A percentile compares a stretch with the other conserved stretches of the same genome.
Conservation (phyloP, 2,797 vertebrate genomes). For the Sandelia bainsii region DNA sequence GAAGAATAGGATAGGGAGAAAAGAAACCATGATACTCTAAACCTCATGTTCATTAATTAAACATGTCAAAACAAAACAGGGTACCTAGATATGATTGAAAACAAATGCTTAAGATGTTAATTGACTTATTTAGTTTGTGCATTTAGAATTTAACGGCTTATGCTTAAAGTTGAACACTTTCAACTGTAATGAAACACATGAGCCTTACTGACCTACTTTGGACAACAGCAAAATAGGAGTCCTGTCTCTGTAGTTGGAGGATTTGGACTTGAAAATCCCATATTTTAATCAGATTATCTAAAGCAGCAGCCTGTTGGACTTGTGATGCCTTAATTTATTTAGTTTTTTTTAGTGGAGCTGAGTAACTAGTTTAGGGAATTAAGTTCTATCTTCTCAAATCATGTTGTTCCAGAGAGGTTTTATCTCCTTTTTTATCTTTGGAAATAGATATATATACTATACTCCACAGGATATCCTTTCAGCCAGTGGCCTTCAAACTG, state of each 20-base stretch:
- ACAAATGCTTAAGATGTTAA: background rate
- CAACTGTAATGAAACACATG: background rate
- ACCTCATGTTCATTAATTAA: constrained; percentile 5
- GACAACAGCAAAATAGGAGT: background rate
- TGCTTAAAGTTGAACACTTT: background rate
- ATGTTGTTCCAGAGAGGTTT: too few species aligned
- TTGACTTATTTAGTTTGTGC: background rate
- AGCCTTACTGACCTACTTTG: too few species aligned
- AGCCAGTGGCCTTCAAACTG: too few species aligned
- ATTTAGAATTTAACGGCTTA: background rate
- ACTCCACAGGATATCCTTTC: too few species aligned
- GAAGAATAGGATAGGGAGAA: background rate
- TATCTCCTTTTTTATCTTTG: too few species aligned
- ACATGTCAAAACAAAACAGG: constrained; percentile 1
- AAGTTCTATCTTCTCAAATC: too few species aligned
- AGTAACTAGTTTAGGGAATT: too few species aligned
- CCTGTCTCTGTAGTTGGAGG: background rate
- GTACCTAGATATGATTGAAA: background rate
- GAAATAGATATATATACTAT: too few species aligned
- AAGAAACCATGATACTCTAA: background rate
- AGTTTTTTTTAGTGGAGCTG: too few species aligned
- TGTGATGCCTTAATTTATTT: too few species aligned
- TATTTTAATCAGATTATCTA: too few species aligned
- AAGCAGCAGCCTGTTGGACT: too few species aligned
- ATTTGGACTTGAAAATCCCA: background rate